These are phyloP conservation scores for Sisor rabdophorus DNA, from an alignment of 2,113 vertebrate genomes.

Conservation along the genomic window DNA sequence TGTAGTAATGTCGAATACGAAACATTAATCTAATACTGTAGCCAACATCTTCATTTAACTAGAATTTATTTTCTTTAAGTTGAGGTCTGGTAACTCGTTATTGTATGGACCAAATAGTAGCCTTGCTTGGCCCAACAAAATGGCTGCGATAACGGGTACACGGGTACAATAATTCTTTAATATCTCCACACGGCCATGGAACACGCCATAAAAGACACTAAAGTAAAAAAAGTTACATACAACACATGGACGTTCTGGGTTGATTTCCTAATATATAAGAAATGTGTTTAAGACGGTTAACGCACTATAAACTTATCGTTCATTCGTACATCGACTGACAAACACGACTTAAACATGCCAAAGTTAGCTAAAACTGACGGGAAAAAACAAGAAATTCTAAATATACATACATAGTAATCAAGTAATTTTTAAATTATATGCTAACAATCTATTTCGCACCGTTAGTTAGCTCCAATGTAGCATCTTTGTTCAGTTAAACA, in stretches of 20 bases:
- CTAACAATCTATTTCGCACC: neutral
- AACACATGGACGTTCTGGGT: no score
- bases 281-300: no score
- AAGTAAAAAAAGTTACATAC: no score
- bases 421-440: neutral
- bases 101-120: neutral
- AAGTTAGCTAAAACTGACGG: no score
- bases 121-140: constrained; percentile 1
- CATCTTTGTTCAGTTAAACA: neutral
- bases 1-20: neutral
- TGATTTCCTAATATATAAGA: no score
- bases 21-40: neutral
- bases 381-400: no score
- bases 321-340: no score
- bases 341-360: no score
- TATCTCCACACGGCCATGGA: neutral
- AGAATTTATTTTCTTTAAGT: neutral
- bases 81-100: no score
- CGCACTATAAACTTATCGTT: no score
- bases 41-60: neutral
- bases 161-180: neutral
- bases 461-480: neutral
- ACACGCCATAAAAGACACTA: neutral
- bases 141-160: neutral
- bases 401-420: no score